Evolutionary conservation across 2,797 vertebrate genomes (phyloP).

Genomic region (Menidia menidia): DNA sequence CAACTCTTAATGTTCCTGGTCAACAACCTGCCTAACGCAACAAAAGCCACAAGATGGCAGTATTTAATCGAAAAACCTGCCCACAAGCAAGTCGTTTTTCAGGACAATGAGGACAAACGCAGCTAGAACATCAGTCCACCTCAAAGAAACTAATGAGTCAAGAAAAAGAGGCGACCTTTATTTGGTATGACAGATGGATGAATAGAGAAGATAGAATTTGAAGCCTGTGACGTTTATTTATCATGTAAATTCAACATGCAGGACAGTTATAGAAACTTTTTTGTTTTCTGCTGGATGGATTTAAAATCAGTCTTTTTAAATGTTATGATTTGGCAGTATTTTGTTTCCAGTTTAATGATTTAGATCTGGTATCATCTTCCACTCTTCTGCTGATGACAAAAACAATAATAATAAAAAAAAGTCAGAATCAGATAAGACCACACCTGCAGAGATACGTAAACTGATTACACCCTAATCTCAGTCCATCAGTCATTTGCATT

Average conservation of each 20-base stretch:
- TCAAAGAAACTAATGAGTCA: constrained; percentile 33
- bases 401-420: no score
- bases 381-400: neutral
- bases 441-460: constrained; percentile 2
- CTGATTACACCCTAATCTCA: neutral
- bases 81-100: constrained; percentile 19
- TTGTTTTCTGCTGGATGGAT: neutral
- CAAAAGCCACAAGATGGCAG: constrained; percentile 66
- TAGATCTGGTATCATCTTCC: neutral
- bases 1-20: neutral
- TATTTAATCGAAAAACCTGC: constrained; percentile 52
- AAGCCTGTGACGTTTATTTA: neutral
- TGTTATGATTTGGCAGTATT: neutral
- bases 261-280: no score
- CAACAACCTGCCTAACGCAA: constrained; percentile 26
- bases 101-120: constrained; percentile 16
- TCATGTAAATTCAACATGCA: neutral
- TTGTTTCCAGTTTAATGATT: neutral
- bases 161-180: constrained; percentile 35
- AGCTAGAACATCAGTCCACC: constrained; percentile 26
- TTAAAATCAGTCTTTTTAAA: neutral
- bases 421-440: constrained; percentile 2
- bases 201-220: neutral
- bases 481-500: constrained; percentile 16
- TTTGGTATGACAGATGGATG: constrained; percentile 28